phyloP scores from a whole-genome alignment of 2,797 vertebrate genomes.

The Luscinia luscinia region DNA sequence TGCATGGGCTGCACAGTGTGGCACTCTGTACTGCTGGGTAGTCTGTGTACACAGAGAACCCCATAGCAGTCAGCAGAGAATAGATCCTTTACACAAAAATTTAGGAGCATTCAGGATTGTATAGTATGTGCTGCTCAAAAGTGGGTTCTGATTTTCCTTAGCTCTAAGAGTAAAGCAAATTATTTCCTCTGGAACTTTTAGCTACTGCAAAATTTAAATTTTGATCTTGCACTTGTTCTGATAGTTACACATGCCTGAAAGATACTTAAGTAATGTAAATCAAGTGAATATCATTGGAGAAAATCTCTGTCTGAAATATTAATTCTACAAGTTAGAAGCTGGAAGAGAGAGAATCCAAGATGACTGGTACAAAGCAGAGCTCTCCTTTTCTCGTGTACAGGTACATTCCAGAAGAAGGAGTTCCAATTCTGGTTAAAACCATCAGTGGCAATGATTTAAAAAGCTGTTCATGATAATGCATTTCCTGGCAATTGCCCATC shows the following conservation, averaged over 20 bases:
- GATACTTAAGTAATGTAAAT: neutral
- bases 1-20: fast-evolving
- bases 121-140: neutral
- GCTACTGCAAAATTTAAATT: neutral
- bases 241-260: neutral
- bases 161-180: neutral
- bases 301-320: neutral
- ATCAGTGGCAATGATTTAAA: neutral
- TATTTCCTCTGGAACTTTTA: neutral
- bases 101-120: neutral
- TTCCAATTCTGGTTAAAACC: neutral
- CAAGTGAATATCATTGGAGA: neutral
- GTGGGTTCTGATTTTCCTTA: neutral
- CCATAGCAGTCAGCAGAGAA: neutral
- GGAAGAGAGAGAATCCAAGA: constrained; percentile 13
- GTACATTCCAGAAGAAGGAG: neutral
- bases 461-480: neutral
- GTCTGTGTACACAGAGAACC: neutral
- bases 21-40: neutral
- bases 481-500: neutral
- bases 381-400: neutral
- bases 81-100: neutral
- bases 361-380: neutral
- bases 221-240: neutral
- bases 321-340: neutral